Conservation (phyloP, 92 coral and sea anemone genomes). For the Porites divaricata region DNA sequence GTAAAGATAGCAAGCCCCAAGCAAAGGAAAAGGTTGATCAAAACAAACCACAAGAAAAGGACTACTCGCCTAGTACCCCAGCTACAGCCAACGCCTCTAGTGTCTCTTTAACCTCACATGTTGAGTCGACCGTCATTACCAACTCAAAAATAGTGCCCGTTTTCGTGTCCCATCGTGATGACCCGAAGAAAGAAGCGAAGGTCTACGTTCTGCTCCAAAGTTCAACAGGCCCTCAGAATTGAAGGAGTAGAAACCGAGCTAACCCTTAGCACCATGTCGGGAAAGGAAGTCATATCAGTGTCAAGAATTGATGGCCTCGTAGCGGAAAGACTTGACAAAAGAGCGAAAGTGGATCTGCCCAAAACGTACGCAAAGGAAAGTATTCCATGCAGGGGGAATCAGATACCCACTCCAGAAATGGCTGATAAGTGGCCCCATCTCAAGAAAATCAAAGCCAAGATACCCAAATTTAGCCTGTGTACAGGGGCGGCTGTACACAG, state of each 20-base stretch:
- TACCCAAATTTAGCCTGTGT: neutral
- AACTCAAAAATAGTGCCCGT: slow-evolving; percentile 32
- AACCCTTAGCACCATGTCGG: too few relatives aligned
- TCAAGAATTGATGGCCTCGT: too few relatives aligned
- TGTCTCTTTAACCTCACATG: neutral
- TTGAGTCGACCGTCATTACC: neutral
- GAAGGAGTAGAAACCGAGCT: slow-evolving; percentile 19
- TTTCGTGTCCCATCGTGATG: slow-evolving; percentile 8
- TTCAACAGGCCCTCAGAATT: slow-evolving; percentile 15
- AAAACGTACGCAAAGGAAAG: too few relatives aligned
- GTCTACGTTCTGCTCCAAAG: slow-evolving; percentile 34
- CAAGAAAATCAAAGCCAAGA: too few relatives aligned
- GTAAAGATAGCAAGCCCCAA: slow-evolving; percentile 16
- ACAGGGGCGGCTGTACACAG: too few relatives aligned
- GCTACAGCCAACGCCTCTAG: neutral
- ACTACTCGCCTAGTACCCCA: neutral
- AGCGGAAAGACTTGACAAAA: slow-evolving; percentile 18
- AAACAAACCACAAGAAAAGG: neutral
- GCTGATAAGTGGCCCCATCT: too few relatives aligned
- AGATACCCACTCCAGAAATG: too few relatives aligned
- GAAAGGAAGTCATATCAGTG: too few relatives aligned
- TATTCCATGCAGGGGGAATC: too few relatives aligned
- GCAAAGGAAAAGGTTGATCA: neutral
- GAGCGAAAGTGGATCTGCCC: slow-evolving; percentile 13
- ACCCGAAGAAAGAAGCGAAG: slow-evolving; percentile 30